Conservation (phyloP, 1,140 invertebrate species). For the Armadillidium nasatum region DNA sequence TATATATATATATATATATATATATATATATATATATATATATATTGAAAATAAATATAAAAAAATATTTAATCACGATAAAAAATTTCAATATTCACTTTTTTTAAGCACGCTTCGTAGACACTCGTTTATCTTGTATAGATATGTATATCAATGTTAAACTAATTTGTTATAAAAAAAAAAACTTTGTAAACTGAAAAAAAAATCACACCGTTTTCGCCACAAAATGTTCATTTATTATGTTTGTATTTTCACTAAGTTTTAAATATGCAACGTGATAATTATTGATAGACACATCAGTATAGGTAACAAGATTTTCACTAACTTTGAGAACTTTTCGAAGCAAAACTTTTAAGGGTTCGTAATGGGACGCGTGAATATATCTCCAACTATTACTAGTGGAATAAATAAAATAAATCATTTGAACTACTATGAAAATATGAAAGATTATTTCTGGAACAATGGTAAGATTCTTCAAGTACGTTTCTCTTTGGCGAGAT, state of each 20-base stretch:
- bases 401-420: background rate
- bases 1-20: too few relatives aligned
- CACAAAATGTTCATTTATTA: background rate
- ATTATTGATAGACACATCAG: background rate
- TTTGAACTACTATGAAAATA: background rate
- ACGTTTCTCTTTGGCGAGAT: background rate
- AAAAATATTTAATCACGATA: too few relatives aligned
- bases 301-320: background rate
- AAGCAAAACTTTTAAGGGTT: background rate
- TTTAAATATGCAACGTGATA: background rate
- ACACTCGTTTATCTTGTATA: too few relatives aligned
- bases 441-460: background rate
- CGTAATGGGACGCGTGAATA: background rate
- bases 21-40: too few relatives aligned
- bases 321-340: background rate
- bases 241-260: background rate
- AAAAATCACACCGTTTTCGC: background rate
- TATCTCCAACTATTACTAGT: background rate
- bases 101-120: too few relatives aligned
- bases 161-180: too few relatives aligned
- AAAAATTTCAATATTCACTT: too few relatives aligned
- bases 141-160: too few relatives aligned
- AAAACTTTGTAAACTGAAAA: too few relatives aligned
- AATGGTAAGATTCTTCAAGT: background rate
- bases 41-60: too few relatives aligned